Percentiles rank a stretch among this genome's conserved stretches.
Evolutionary conservation across 2,797 vertebrate species (phyloP).

Genomic region (Rhinophrynus dorsalis): DNA sequence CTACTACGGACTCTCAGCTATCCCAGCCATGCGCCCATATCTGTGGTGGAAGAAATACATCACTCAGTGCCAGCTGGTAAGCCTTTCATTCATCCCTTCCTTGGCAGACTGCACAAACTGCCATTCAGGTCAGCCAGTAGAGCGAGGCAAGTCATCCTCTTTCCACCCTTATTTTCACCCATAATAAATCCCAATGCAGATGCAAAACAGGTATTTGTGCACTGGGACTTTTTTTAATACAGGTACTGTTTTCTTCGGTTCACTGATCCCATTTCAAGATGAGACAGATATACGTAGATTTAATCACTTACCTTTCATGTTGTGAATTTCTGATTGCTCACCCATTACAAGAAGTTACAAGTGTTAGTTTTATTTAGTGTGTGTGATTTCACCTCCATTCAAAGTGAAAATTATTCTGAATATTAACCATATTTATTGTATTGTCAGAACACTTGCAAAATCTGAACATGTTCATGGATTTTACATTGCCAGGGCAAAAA

Average conservation of each 20-base stretch:
- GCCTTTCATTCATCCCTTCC: conserved; percentile 51
- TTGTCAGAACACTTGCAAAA: too few species aligned
- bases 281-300: neutral
- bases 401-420: too few species aligned
- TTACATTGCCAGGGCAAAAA: too few species aligned
- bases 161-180: too few species aligned
- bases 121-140: neutral
- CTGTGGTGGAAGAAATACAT: conserved; percentile 99
- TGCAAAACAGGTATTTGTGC: neutral
- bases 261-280: neutral
- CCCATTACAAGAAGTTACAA: too few species aligned
- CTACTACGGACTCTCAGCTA: conserved; percentile 89
- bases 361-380: too few species aligned
- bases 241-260: neutral
- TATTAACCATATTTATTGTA: too few species aligned
- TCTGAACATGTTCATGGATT: too few species aligned
- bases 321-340: too few species aligned
- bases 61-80: conserved; percentile 95
- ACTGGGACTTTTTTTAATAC: too few species aligned
- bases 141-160: neutral
- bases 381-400: too few species aligned
- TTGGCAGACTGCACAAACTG: neutral
- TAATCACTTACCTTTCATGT: neutral
- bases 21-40: conserved; percentile 90
- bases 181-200: neutral